Conservation (phyloP, 2,797 vertebrate genomes). For the Poeciliopsis presidionis region DNA sequence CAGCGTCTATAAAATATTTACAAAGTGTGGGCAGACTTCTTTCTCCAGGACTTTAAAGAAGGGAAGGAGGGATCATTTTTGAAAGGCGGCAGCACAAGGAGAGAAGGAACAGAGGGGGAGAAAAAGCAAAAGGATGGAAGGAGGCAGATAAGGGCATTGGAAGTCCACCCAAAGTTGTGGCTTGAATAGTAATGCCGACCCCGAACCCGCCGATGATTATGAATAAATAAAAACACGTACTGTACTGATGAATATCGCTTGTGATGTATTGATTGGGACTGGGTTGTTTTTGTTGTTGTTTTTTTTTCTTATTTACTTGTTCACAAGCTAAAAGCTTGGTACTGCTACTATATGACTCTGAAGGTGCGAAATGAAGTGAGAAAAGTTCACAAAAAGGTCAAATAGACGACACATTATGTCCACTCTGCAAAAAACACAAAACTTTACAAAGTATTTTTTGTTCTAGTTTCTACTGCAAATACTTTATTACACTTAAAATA, state of each 20-base stretch:
- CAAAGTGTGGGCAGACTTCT: slow-evolving; percentile 75
- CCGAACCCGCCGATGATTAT: slow-evolving; percentile 64
- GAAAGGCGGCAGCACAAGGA: slow-evolving; percentile 70
- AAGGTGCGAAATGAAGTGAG: neutral
- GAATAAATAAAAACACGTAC: slow-evolving; percentile 72
- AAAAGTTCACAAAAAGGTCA: neutral
- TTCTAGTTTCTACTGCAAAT: too few species aligned
- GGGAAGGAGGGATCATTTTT: slow-evolving; percentile 65
- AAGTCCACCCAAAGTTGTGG: slow-evolving; percentile 54
- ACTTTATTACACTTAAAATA: too few species aligned
- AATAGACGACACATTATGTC: neutral
- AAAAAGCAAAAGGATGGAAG: slow-evolving; percentile 32
- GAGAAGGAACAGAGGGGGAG: slow-evolving; percentile 31
- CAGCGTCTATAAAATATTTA: slow-evolving; percentile 83
- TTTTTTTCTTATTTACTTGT: slow-evolving; percentile 5
- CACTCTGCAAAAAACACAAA: too few species aligned
- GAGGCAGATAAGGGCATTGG: slow-evolving; percentile 67
- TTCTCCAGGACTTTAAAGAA: slow-evolving; percentile 72
- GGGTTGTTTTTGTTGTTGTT: slow-evolving; percentile 10
- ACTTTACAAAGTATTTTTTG: too few species aligned
- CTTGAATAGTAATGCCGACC: slow-evolving; percentile 71
- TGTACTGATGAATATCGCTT: slow-evolving; percentile 49
- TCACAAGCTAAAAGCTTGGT: slow-evolving; percentile 31
- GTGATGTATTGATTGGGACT: slow-evolving; percentile 41
- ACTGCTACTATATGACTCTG: slow-evolving; percentile 14